Percentiles rank a stretch among this genome's conserved stretches.
These are phyloP conservation scores for Perca flavescens DNA, from an alignment of 2,113 vertebrate genomes.

Conservation along the genomic window DNA sequence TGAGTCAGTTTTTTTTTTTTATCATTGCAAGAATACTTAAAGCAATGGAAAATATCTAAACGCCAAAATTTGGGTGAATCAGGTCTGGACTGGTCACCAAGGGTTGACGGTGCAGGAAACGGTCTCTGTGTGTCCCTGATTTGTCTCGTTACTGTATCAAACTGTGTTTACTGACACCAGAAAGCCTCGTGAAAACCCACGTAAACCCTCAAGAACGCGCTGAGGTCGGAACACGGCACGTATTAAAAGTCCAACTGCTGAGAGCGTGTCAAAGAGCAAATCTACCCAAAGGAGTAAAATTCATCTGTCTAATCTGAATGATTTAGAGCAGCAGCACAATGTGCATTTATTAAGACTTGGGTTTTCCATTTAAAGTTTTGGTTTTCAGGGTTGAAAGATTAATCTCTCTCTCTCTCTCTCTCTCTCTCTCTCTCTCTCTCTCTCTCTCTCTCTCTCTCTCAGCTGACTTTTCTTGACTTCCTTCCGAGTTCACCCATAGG, in stretches of 20 bases:
- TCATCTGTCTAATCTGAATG: not conserved
- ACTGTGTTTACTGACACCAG: not conserved
- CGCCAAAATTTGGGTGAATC: too few relatives aligned
- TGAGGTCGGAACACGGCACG: not conserved
- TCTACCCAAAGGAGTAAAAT: not conserved
- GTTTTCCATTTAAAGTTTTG: not conserved
- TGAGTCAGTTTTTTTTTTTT: not conserved
- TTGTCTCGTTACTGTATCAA: not conserved
- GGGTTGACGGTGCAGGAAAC: not conserved
- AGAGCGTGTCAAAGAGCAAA: not conserved
- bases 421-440: too few relatives aligned
- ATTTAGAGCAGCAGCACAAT: too few relatives aligned
- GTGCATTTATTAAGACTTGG: not conserved
- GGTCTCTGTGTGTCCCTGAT: constrained; percentile 9
- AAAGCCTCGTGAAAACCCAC: constrained; percentile 4
- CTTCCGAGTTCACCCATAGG: not conserved
- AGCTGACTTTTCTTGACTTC: not conserved
- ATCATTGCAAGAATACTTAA: not conserved
- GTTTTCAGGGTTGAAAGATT: not conserved
- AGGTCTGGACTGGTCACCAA: not conserved
- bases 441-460: not conserved
- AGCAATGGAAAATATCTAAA: not conserved
- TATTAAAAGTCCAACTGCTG: not conserved
- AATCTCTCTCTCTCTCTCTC: not conserved
- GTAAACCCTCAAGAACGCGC: constrained; percentile 15